Base-by-base conservation (phyloP, 2,797 vertebrate genomes). In the Discoglossus pictus region DNA sequence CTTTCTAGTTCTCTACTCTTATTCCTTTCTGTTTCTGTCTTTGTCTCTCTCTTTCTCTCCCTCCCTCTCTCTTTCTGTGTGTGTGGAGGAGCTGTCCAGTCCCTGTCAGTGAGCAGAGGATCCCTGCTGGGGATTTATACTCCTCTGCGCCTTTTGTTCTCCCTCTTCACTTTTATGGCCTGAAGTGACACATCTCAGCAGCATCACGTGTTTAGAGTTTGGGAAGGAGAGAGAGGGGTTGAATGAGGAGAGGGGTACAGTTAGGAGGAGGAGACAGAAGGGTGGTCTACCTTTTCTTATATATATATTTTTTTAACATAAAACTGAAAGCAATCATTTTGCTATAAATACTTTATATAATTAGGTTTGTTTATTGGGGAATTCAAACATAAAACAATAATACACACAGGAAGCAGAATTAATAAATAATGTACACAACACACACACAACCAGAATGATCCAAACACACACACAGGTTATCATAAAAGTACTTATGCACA, bases 71-170 rank as follows among this genome's bases (percentile, higher is more conserved):
- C 24, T 44, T 15, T 53, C 17, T 61, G 55, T 55, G 35, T 62
- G 60, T 62, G 50, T 46, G 60, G 60, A 70, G 68, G 68, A 71
- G 60, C 68, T 64, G 68, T 40, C 68, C 52, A 31, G 60, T 63
- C 59, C 60, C 54, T 71, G 68, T 71, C 68, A 64, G 61, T 62
- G 36, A 64, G 61, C 44, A 43, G 44, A 64, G 58, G 31, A 71
- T 65, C 52, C 68, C 61, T 64, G 61, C 68, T 65, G 68, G 53
- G 68, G 68, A 64, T 71, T 71, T 71, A 71, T 71, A 71, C 67
- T 71, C 35, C 72, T 73, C 75, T 72, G 73, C 75, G 75, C 71
- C 79, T 77, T 82, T 82, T 82, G 80, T 82, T 82, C 79, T 78
- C 75, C 62, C 61, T 73, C 59, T 76, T 70, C 63, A 73, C 72